Conservation (phyloP, 1,140 invertebrate genomes). For the Oncopodura yosiiana region DNA sequence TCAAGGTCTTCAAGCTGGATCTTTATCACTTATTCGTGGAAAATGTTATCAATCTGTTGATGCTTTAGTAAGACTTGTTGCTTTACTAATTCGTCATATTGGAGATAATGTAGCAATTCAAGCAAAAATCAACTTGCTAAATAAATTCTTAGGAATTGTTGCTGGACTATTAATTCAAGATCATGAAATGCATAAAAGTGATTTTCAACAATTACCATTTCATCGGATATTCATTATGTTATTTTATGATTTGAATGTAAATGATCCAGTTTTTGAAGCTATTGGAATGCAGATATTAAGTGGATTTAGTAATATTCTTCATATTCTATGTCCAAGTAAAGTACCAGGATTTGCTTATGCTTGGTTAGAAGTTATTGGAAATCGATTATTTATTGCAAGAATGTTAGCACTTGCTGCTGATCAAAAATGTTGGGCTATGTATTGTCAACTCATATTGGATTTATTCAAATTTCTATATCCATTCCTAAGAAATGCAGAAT, state of each 20-base stretch:
- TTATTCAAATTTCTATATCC: conserved; percentile 94
- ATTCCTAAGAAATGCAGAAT: conserved; percentile 90
- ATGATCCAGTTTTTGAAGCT: conserved; percentile 81
- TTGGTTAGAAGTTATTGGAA: conserved; percentile 94
- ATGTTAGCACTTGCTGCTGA: conserved; percentile 77
- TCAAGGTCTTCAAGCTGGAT: conserved; percentile 35
- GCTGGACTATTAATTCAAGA: conserved; percentile 89
- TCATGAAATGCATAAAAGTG: conserved; percentile 69
- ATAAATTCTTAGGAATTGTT: conserved; percentile 90
- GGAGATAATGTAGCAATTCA: conserved; percentile 76
- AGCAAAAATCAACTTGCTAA: conserved; percentile 92
- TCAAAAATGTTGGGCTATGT: conserved; percentile 71
- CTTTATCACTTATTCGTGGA: conserved; percentile 55
- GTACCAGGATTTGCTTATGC: conserved; percentile 95
- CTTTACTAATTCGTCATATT: conserved; percentile 90
- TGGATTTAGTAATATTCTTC: conserved; percentile 83
- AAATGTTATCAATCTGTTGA: conserved; percentile 95
- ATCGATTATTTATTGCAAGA: conserved; percentile 88
- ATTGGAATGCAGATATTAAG: conserved; percentile 83
- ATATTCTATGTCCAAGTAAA: conserved; percentile 83
- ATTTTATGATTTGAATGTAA: conserved; percentile 88
- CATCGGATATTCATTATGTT: conserved; percentile 95
- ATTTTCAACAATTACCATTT: conserved; percentile 95
- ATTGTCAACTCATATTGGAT: conserved; percentile 84
- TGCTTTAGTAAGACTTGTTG: conserved; percentile 87